Percentiles rank a stretch among this genome's conserved stretches.
Conservation (phyloP, 2,888 invertebrate species). For the Gastrophysa polygoni region DNA sequence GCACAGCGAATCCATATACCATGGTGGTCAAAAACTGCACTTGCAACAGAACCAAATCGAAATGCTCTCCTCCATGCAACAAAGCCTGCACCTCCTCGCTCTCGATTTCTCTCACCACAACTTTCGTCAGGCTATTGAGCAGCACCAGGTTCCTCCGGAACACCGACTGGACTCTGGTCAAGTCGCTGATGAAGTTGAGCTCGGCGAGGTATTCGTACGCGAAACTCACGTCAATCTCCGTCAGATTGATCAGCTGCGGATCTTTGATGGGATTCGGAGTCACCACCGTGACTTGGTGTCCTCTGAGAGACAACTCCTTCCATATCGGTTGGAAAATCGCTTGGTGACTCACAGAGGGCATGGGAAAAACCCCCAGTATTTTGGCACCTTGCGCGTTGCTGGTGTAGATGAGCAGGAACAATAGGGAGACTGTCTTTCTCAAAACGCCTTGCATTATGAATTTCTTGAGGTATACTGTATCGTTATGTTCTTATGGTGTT, state of each 20-base stretch:
- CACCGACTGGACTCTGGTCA: neutral
- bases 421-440: too few species aligned
- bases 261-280: conserved; percentile 58
- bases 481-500: too few species aligned
- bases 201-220: conserved; percentile 42
- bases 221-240: conserved; percentile 54
- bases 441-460: too few species aligned
- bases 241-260: conserved; percentile 51
- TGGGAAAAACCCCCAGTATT: conserved; percentile 2
- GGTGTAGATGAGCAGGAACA: neutral
- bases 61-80: neutral
- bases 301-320: conserved; percentile 57
- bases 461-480: too few species aligned
- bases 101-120: too few species aligned
- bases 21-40: neutral
- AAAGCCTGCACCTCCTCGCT: neutral
- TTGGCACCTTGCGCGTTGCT: conserved; percentile 1
- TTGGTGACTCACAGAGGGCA: conserved; percentile 57
- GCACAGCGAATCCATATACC: neutral
- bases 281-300: conserved; percentile 60
- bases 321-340: conserved; percentile 58
- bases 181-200: neutral
- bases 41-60: neutral
- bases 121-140: too few species aligned
- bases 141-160: neutral